Evolutionary conservation across 2,888 invertebrate species (phyloP), one percentile per base, ranked within the genome.

Genomic region (Drosophila mimetica): DNA sequence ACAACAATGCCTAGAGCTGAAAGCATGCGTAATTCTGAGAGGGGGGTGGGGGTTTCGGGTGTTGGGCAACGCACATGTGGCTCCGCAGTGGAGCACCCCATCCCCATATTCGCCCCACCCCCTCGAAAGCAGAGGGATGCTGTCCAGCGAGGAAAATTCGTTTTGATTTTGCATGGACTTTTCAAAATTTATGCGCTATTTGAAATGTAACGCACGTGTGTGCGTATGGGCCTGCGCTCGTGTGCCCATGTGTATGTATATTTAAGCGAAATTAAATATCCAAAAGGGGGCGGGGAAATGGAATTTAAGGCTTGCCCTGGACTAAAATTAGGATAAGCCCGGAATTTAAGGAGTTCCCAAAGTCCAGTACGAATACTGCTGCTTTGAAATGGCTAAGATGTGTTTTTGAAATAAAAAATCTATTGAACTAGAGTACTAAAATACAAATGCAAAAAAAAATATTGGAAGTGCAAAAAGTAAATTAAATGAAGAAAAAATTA

Each of bases 141-240:
- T 83, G 87, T 83, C 87, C 87, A 69, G 79, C 79, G 60, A 67
- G 47, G 54, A 72, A 81, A 75, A 51, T 80, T 76, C 76, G 73
- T 74, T 83, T 88, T 80, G 88, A 88, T 80, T 85, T 85, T 83
- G 80, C 85, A 87, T 85, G 72, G 76, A 75, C 79, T 85, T 76
- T 73, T 57, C 47, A 74, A 71, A 61, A 76, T 83, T 61, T 83
- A 75, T 81, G 69, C 66, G 75, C 71, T 72, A 71, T 84, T 86
- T 86, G 59, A 86, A 79, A 84, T 84, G 71, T 84, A 54, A 71
- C 71, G 71, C 84, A 83, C 80, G 74, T 74, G 65, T 71, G 58
- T 74, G 50, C 36, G 71, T 51, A 13, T 58, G 50, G 53, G 47
- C 55, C 52, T 55, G 65, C 53, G 34, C 42, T 22, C 37, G 11